Conservation (phyloP, 2,888 invertebrate species). For the Apodemia hepburni region DNA sequence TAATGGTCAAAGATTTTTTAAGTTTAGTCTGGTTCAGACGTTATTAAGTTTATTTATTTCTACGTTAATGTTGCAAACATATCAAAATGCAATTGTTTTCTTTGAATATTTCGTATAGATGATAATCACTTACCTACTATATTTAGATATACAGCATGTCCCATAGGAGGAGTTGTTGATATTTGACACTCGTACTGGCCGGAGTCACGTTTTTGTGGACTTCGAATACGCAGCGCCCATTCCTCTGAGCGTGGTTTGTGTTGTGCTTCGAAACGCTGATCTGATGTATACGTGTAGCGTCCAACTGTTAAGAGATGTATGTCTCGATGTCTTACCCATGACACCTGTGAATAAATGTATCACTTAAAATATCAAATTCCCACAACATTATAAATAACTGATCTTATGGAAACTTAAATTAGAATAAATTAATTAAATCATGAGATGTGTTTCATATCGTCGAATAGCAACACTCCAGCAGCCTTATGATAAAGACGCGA, state of each 20-base stretch:
- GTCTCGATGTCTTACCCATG: constrained; percentile 95
- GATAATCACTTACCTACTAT: constrained; percentile 85
- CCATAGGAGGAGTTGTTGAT: constrained; percentile 91
- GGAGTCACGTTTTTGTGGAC: constrained; percentile 89
- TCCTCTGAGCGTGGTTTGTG: constrained; percentile 93
- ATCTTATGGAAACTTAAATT: too few species aligned
- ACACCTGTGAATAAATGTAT: constrained; percentile 82
- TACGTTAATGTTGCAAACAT: too few species aligned
- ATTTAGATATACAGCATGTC: constrained; percentile 87
- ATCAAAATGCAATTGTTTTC: too few species aligned
- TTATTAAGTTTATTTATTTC: too few species aligned
- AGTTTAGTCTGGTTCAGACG: too few species aligned
- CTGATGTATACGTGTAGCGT: constrained; percentile 91
- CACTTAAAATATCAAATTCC: constrained; percentile 14
- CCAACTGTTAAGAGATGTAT: constrained; percentile 95
- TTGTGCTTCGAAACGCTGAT: constrained; percentile 89
- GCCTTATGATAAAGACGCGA: too few species aligned
- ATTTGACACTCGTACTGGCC: constrained; percentile 94
- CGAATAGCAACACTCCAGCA: too few species aligned
- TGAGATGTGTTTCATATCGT: too few species aligned
- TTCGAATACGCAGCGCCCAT: constrained; percentile 86
- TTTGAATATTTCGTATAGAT: too few species aligned
- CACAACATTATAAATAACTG: too few species aligned
- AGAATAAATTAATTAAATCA: too few species aligned
- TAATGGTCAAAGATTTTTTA: too few species aligned